A percentile compares a stretch with the other conserved stretches of the same genome.
Evolutionary conservation across 2,113 vertebrate species (phyloP).

Genomic region (Alaudala cheleensis): DNA sequence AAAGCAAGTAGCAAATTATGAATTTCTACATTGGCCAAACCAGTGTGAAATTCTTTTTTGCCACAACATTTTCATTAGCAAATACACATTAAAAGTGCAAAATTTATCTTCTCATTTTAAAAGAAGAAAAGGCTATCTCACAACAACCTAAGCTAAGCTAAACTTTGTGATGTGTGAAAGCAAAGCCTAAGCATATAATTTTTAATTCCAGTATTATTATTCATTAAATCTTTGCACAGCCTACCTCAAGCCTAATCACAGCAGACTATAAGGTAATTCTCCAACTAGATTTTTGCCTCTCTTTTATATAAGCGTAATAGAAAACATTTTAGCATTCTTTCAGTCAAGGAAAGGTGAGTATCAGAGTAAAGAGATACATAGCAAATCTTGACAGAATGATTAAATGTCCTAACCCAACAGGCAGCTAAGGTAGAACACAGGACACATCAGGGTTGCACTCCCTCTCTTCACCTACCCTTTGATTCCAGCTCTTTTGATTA

Average conservation of each 20-base stretch:
- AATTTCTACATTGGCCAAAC: constrained; percentile 25
- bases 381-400: constrained; percentile 32
- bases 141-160: background rate
- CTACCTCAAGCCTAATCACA: constrained; percentile 13
- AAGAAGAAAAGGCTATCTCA: background rate
- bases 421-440: background rate
- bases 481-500: constrained; percentile 67
- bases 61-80: constrained; percentile 8
- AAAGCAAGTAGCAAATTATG: background rate
- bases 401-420: constrained; percentile 38
- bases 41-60: constrained; percentile 22
- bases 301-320: background rate
- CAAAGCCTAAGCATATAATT: background rate
- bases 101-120: constrained; percentile 24
- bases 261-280: background rate
- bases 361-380: background rate
- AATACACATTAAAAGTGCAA: background rate
- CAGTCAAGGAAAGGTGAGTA: constrained; percentile 28
- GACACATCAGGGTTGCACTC: background rate
- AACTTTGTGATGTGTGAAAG: background rate
- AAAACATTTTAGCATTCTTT: background rate
- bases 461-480: background rate
- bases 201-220: constrained; percentile 57
- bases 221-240: constrained; percentile 33
- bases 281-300: background rate